Base-by-base conservation (phyloP, 2,888 invertebrate genomes). In the Vandiemenella viatica region DNA sequence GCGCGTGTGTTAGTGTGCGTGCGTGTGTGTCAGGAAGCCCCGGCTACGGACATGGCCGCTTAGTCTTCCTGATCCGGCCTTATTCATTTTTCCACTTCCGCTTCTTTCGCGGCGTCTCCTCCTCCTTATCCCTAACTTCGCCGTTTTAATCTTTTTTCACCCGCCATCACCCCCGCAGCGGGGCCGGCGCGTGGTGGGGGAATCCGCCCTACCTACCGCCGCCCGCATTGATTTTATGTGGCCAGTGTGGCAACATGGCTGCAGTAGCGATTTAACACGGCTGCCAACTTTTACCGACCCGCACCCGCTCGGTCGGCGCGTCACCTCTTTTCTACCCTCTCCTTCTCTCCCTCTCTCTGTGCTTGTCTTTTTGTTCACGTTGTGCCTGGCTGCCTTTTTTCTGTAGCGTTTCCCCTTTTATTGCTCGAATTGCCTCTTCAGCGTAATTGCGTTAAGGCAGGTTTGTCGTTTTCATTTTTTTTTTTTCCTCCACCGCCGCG, bases 61-160 rank as follows among this genome's bases (percentile, higher is more conserved):
- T n/a, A n/a, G n/a, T n/a, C n/a, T n/a, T n/a, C n/a, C n/a, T n/a
- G n/a, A n/a, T n/a, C 32, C n/a, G n/a, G 32, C 32, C 32, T 32
- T 55, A 57, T 56, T 49, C 57, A 46, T 48, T 47, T 46, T 51
- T 56, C 50, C 55, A 50, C 41, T 38, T n/a, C 38, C 15, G 38
- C 38, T 38, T 38, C 16, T 17, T 17, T 8, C 16, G 16, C 13
- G 8, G 8, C 38, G 15, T n/a, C 47, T 32, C 42, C 17, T 13
- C 5, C 22, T 42, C 13, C 20, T 20, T 20, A n/a, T 21, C 20
- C 19, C 42, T 42, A 20, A 21, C 42, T 13, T 42, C 20, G 19
- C 42, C 19, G 18, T 21, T 18, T 42, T 42, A 42, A 42, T 18
- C 20, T 42, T 13, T 19, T 13, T 20, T 20, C 19, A 21, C 10